Conservation (phyloP, 2,113 vertebrate genomes). For the Neotoma lepida region DNA sequence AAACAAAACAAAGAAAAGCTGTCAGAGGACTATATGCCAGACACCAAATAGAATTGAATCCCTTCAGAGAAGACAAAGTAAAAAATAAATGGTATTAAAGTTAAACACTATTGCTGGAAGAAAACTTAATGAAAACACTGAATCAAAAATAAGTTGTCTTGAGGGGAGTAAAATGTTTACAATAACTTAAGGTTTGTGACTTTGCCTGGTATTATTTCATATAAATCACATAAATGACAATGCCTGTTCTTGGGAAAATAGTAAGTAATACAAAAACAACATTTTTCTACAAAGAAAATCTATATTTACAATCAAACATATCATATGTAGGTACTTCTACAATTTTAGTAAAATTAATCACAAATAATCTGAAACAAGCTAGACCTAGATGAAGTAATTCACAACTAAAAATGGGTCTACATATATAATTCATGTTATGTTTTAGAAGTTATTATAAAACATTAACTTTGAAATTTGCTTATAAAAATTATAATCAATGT, state of each 20-base stretch:
- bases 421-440: constrained; percentile 2
- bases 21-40: constrained; percentile 6
- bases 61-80: constrained; percentile 63
- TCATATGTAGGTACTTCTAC: constrained; percentile 10
- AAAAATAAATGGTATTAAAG: constrained; percentile 73
- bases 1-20: constrained; percentile 3
- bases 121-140: constrained; percentile 79
- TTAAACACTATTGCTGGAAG: constrained; percentile 69
- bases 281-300: constrained; percentile 65
- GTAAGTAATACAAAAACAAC: constrained; percentile 68
- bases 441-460: background rate
- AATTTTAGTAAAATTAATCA: constrained; percentile 54
- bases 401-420: constrained; percentile 30
- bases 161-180: constrained; percentile 71
- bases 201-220: constrained; percentile 74
- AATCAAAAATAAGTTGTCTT: constrained; percentile 77
- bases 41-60: constrained; percentile 10
- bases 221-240: constrained; percentile 75
- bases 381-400: constrained; percentile 19
- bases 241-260: constrained; percentile 57
- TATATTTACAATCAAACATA: constrained; percentile 54
- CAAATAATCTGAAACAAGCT: constrained; percentile 48
- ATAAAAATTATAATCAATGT: constrained; percentile 3
- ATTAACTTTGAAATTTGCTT: constrained; percentile 53
- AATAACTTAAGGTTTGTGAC: constrained; percentile 69